Percentiles rank a stretch among this genome's conserved stretches.
Evolutionary conservation across 2,888 invertebrate genomes (phyloP).

Genomic region (Cephus nigrinus): DNA sequence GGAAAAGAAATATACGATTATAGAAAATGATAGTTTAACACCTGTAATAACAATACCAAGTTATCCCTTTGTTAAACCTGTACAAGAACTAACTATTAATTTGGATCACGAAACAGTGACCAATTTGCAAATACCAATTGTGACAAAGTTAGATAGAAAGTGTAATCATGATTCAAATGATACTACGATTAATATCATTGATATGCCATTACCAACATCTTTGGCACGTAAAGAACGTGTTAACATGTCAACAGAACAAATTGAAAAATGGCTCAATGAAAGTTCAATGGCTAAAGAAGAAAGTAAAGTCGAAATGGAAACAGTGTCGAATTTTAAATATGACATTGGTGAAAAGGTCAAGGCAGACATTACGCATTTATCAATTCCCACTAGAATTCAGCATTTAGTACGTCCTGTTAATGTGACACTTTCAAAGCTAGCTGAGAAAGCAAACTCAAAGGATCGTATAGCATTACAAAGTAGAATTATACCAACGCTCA

Average conservation of each 20-base stretch:
- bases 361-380: slow-evolving; percentile 50
- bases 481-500: slow-evolving; percentile 23
- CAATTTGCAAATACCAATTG: slow-evolving; percentile 13
- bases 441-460: slow-evolving; percentile 36
- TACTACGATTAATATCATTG: slow-evolving; percentile 47
- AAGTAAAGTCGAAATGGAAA: slow-evolving; percentile 58
- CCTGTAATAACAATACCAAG: slow-evolving; percentile 10
- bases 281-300: slow-evolving; percentile 68
- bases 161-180: slow-evolving; percentile 36
- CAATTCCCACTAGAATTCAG: slow-evolving; percentile 62
- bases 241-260: slow-evolving; percentile 78
- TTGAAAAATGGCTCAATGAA: slow-evolving; percentile 75
- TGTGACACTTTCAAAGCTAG: slow-evolving; percentile 58
- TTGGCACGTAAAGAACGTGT: slow-evolving; percentile 72
- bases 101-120: slow-evolving; percentile 2
- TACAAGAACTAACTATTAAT: slow-evolving; percentile 2
- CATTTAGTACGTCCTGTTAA: slow-evolving; percentile 63
- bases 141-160: slow-evolving; percentile 28
- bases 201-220: slow-evolving; percentile 52
- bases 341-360: slow-evolving; percentile 38
- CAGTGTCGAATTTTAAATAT: slow-evolving; percentile 44
- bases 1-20: slow-evolving; percentile 15
- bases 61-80: slow-evolving; percentile 15
- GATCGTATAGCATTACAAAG: slow-evolving; percentile 22
- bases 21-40: slow-evolving; percentile 7